These are phyloP conservation scores for Drosophila ambigua DNA, from an alignment of 1,140 invertebrate species.

Conservation along the genomic window DNA sequence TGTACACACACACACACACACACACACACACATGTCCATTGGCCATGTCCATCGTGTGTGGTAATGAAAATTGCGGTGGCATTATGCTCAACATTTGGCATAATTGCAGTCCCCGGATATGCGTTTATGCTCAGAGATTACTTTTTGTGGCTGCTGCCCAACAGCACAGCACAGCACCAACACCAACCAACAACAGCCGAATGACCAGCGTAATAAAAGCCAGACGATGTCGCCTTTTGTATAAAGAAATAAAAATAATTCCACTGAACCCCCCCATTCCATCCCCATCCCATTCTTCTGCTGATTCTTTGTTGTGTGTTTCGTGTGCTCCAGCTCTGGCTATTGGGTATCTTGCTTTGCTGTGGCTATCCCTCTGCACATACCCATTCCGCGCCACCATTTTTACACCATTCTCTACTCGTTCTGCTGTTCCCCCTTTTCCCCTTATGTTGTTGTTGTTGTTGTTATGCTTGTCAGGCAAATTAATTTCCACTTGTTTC, in stretches of 20 bases:
- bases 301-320: conserved; percentile 26
- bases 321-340: conserved; percentile 7
- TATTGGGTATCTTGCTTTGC: conserved; percentile 45
- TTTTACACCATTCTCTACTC: too few relatives aligned
- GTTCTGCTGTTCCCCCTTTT: background rate
- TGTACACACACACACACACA: conserved; percentile 27
- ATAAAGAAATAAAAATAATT: conserved; percentile 79
- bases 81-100: conserved; percentile 78
- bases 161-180: conserved; percentile 18
- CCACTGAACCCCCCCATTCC: conserved; percentile 1
- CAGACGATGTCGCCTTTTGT: conserved; percentile 73
- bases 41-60: conserved; percentile 51
- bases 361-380: background rate
- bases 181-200: conserved; percentile 15
- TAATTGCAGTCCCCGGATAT: conserved; percentile 79
- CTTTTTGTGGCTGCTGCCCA: conserved; percentile 73
- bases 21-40: conserved; percentile 27
- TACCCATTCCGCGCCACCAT: too few relatives aligned
- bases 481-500: conserved; percentile 65
- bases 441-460: background rate
- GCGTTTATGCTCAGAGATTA: conserved; percentile 81
- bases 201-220: conserved; percentile 69
- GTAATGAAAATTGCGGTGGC: conserved; percentile 78
- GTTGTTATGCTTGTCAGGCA: conserved; percentile 32
- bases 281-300: background rate